Conservation (phyloP, 2,888 invertebrate genomes). For the Acleris sparsana region DNA sequence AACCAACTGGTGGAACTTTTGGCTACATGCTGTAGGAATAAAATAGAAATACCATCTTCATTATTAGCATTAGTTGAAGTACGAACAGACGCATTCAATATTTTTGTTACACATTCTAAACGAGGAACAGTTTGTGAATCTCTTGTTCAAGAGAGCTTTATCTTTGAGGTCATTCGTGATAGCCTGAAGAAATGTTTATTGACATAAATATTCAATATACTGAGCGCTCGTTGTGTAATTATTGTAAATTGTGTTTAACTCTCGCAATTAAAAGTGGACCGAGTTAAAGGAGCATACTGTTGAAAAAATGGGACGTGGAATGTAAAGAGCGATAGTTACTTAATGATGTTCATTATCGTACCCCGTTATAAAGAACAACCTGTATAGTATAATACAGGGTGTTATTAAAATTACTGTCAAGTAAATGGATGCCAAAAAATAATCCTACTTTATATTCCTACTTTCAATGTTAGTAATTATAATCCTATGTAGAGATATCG, state of each 20-base stretch:
- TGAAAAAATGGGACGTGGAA: constrained; percentile 3
- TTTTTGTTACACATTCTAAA: too few relatives aligned
- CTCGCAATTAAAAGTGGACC: constrained; percentile 4
- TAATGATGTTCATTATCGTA: too few relatives aligned
- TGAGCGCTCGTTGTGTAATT: constrained; percentile 42
- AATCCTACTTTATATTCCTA: too few relatives aligned
- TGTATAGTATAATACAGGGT: not conserved
- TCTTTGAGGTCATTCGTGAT: constrained; percentile 44
- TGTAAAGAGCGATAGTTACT: too few relatives aligned
- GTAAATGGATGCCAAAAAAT: not conserved
- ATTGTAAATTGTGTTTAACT: constrained; percentile 28
- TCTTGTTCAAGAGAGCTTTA: constrained; percentile 36
- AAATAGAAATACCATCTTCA: too few relatives aligned
- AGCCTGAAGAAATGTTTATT: constrained; percentile 51
- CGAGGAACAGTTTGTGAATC: constrained; percentile 22
- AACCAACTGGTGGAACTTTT: too few relatives aligned
- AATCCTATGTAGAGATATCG: too few relatives aligned
- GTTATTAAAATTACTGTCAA: not conserved
- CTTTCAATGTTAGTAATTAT: too few relatives aligned
- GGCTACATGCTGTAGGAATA: too few relatives aligned
- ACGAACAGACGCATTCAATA: too few relatives aligned
- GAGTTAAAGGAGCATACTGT: constrained; percentile 10
- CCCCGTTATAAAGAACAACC: too few relatives aligned
- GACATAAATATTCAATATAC: constrained; percentile 45
- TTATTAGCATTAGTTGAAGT: too few relatives aligned